A percentile compares a stretch with the other conserved stretches of the same genome.
Evolutionary conservation across 2,888 invertebrate species (phyloP).

Genomic region (Leptothorax acervorum): DNA sequence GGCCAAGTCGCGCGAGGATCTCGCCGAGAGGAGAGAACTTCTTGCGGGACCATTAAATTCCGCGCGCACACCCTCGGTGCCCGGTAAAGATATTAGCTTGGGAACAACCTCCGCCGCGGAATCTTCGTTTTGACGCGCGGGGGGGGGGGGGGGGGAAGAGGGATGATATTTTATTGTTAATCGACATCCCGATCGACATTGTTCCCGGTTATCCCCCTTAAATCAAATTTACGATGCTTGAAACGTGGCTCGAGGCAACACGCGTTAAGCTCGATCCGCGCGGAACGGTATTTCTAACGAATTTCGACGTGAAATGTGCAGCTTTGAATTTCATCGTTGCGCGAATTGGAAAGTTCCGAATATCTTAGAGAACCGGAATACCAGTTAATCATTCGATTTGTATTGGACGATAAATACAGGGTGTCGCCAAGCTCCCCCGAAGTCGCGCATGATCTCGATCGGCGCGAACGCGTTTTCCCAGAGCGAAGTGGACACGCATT

Average conservation of each 20-base stretch:
- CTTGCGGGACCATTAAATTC: slow-evolving; percentile 66
- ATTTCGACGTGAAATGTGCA: slow-evolving; percentile 7
- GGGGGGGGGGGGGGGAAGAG: neutral
- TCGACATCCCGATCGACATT: slow-evolving; percentile 37
- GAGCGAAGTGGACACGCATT: slow-evolving; percentile 40
- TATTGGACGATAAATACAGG: neutral
- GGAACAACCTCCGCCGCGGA: slow-evolving; percentile 32
- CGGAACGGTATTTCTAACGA: slow-evolving; percentile 4
- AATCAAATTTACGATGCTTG: slow-evolving; percentile 45
- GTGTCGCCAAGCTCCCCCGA: neutral
- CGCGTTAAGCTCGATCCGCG: slow-evolving; percentile 17
- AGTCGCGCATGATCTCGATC: neutral
- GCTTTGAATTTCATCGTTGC: slow-evolving; percentile 12
- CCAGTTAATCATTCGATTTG: slow-evolving; percentile 5
- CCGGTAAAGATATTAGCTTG: slow-evolving; percentile 28
- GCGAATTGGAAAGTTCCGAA: slow-evolving; percentile 9
- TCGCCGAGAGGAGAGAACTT: slow-evolving; percentile 64
- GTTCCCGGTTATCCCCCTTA: slow-evolving; percentile 34
- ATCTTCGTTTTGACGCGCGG: slow-evolving; percentile 41
- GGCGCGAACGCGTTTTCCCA: slow-evolving; percentile 6
- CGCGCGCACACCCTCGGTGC: slow-evolving; percentile 13
- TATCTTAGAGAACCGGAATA: neutral
- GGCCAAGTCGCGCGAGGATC: slow-evolving; percentile 48
- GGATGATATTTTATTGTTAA: slow-evolving; percentile 51
- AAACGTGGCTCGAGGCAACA: slow-evolving; percentile 24